Base-by-base conservation (phyloP, 1,140 invertebrate species). In the Pantala flavescens region DNA sequence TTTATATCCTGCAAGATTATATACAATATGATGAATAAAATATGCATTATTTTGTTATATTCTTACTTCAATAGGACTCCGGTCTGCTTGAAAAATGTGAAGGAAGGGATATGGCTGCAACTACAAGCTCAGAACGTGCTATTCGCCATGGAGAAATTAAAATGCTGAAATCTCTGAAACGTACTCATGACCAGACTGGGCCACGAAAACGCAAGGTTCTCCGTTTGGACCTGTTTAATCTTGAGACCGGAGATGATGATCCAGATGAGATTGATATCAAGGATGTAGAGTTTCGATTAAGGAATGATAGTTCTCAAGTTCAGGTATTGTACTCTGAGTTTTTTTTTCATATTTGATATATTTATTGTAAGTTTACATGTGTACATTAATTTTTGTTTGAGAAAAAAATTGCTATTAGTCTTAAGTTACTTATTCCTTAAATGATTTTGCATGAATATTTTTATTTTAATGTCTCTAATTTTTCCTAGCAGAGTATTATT, bases 281-380 rank as follows among this genome's bases (percentile, higher is more conserved):
- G 78, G 95, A 98, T 82, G 88, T 98, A n/a, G 95, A 98, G 82
- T 95, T 95, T 83, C 84, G 93, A 42, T 85, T 96, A 80, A 90
- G 84, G 49, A 89, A 93, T 80, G 90, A 93, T 82, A 83, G 85
- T 3, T 84, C 81, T n/a, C 86, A 92, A 81, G 86, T 93, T 71
- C 83, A 86, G 74, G 84, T 86, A 80, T 76, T 74, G 55, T 49
- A 9, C 43, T 49, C 43, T 16, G 16, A 49, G 21, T 73, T 74
- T 75, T 49, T 12, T 72, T 12, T 73, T 24, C 9, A 73, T 7
- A 14, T n/a, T 74, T 74, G 43, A 43, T 21, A n/a, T 5, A 10
- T 49, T 23, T 36, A 43, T 43, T 49, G 24, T 49, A 49, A 49
- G 9, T 49, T 49, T 11, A 49, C 43, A 11, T 9, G 16, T 49